A percentile compares a stretch with the other conserved stretches of the same genome.
These are phyloP conservation scores for Pomacea maculata DNA, from an alignment of 1,140 invertebrate species.

Conservation along the genomic window DNA sequence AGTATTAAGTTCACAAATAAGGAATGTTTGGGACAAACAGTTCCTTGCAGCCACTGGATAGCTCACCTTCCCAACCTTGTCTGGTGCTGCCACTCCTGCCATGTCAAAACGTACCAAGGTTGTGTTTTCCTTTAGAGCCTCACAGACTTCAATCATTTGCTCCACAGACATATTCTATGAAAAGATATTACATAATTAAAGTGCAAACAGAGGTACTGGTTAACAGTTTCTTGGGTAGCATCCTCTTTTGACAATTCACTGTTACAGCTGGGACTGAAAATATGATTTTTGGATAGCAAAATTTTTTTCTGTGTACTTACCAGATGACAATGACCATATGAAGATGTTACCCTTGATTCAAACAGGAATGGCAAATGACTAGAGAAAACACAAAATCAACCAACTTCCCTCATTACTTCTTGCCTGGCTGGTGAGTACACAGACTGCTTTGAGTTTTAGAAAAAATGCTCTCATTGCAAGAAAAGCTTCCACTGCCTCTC, in stretches of 20 bases:
- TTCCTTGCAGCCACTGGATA: neutral
- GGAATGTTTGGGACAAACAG: neutral
- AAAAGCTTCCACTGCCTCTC: neutral
- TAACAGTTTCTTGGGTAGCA: neutral
- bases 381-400: neutral
- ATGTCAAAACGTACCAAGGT: conserved; percentile 90
- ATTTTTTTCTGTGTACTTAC: no score
- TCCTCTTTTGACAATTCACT: neutral
- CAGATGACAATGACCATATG: neutral
- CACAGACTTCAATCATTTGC: conserved; percentile 89
- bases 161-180: conserved; percentile 94
- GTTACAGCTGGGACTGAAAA: neutral
- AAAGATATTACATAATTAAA: conserved; percentile 56
- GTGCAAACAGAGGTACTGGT: neutral
- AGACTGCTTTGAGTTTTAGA: no score
- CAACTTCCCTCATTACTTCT: neutral
- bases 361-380: neutral
- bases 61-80: conserved; percentile 78
- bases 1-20: neutral
- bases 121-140: conserved; percentile 88
- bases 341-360: no score
- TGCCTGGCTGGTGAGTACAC: no score
- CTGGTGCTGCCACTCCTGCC: conserved; percentile 91
- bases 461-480: neutral
- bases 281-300: neutral